Evolutionary conservation across 2,888 invertebrate genomes (phyloP).

Genomic region (Ctenicera cuprea): DNA sequence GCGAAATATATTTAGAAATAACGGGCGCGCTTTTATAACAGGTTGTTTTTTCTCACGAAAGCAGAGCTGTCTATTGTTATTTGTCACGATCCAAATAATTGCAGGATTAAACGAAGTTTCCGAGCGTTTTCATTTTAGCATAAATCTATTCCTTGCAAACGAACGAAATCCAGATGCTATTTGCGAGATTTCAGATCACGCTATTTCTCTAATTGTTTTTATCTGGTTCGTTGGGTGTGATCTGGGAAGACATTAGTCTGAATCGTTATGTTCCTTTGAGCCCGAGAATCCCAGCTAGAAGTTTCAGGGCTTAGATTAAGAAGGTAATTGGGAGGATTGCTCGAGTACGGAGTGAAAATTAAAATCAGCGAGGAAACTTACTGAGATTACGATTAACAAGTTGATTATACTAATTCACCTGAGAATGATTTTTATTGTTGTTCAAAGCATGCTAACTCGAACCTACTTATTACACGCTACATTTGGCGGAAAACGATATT

Average conservation of each 20-base stretch:
- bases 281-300: constrained; percentile 48
- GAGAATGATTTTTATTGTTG: constrained; percentile 46
- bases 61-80: constrained; percentile 22
- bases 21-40: constrained; percentile 25
- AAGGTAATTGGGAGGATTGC: constrained; percentile 52
- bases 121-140: constrained; percentile 38
- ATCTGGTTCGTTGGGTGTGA: constrained; percentile 57
- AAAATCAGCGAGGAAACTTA: constrained; percentile 47
- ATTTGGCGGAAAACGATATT: constrained; percentile 39
- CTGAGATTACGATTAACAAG: constrained; percentile 46
- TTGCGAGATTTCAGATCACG: constrained; percentile 49
- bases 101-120: constrained; percentile 37
- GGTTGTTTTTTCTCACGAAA: constrained; percentile 33
- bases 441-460: constrained; percentile 26
- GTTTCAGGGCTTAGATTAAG: constrained; percentile 52
- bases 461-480: constrained; percentile 40
- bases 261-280: constrained; percentile 56
- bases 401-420: constrained; percentile 49
- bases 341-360: constrained; percentile 51
- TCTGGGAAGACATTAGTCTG: constrained; percentile 56
- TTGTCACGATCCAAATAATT: constrained; percentile 38
- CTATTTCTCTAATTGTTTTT: constrained; percentile 57
- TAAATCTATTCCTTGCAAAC: constrained; percentile 39
- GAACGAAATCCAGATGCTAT: constrained; percentile 42
- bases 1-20: constrained; percentile 20